Base-by-base conservation (phyloP, 2,888 invertebrate species). In the Tubiluchus corallicola region DNA sequence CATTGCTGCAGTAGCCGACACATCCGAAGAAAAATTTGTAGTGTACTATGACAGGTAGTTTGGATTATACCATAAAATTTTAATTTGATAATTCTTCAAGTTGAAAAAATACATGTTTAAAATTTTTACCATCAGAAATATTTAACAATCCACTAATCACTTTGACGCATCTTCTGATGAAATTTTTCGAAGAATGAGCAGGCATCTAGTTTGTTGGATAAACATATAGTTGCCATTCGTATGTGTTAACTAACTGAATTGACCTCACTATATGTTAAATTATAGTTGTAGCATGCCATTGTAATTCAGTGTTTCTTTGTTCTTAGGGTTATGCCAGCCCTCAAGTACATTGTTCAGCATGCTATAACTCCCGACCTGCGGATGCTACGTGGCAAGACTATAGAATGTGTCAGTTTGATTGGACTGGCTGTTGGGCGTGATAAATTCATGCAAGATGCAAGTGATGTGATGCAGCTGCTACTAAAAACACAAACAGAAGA, bases 401-500 rank as follows among this genome's bases (percentile, higher is more conserved):
- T 98, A 52, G 98, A 98, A 66, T 99, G 98, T 61, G 88, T 98
- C 51, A 92, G 92, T 60, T 74, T 99, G 46, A 96, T 99, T 62
- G 98, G 98, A 3, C 54, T 71, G 41, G 71, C 71, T 38, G 71
- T 72, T 3, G 71, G 71, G 13, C 60, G 61, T 49, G 69, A 70
- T 17, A 67, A 73, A 70, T 94, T 94, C 64, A 75, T 82, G 63
- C 65, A 72, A 3, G 94, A 96, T 65, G 94, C 92, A 1, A 82
- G 80, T 44, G 88, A 90, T 63, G 82, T 96, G 15, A 96, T 96
- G 94, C 82, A 88, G 56, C 73, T 94, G 68, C 68, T 96, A 44
- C 64, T 96, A 50, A 82, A 84, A 65, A 84, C 87, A 0, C 88
- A 92, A 62, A 76, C 79, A 29, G 29, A 29, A n/a, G 29, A 29